Conservation (phyloP, 2,113 vertebrate genomes). For the Anas platyrhynchos region DNA sequence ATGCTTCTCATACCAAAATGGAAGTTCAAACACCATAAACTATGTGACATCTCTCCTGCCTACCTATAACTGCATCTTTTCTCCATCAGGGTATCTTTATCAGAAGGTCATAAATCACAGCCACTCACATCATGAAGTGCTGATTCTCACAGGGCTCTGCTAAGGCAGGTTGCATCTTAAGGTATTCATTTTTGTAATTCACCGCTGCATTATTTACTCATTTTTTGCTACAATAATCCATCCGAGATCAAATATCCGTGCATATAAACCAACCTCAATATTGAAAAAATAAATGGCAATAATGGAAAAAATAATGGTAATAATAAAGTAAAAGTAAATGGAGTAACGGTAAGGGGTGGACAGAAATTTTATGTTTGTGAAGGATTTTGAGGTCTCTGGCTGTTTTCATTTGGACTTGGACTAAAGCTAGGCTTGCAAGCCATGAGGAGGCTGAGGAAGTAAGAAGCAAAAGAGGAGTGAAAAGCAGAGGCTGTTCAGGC, state of each 20-base stretch:
- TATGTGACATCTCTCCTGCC: not conserved
- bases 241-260: constrained; percentile 7
- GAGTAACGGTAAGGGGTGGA: not conserved
- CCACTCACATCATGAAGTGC: not conserved
- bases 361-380: not conserved
- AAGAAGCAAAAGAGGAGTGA: not conserved
- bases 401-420: not conserved
- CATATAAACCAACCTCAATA: not conserved
- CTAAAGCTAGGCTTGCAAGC: rapidly evolving
- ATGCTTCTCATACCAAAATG: constrained; percentile 13
- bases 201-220: not conserved
- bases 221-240: not conserved
- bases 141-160: not conserved
- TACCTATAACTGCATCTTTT: constrained; percentile 20
- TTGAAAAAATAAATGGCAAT: not conserved
- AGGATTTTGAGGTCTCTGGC: not conserved
- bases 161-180: not conserved
- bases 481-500: not conserved
- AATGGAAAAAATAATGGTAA: too few relatives aligned
- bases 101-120: constrained; percentile 55
- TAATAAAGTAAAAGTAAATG: too few relatives aligned
- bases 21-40: constrained; percentile 22
- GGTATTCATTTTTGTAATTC: constrained; percentile 35
- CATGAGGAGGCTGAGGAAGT: not conserved
- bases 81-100: constrained; percentile 32